A percentile compares a stretch with the other conserved stretches of the same genome.
Conservation (phyloP, 1,140 invertebrate genomes). For the Amyelois transitella region DNA sequence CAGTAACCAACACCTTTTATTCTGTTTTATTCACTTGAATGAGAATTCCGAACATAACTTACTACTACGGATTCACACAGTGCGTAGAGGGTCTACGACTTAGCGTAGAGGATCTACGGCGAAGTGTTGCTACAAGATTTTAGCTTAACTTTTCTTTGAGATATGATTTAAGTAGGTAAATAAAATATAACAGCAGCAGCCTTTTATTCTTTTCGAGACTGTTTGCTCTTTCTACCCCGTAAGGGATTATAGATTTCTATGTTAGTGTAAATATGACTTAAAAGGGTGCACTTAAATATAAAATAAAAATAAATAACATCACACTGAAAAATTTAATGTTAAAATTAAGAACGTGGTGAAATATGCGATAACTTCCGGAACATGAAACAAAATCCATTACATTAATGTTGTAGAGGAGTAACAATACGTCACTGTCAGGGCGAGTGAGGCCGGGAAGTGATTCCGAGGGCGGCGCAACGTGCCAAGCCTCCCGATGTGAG, state of each 20-base stretch:
- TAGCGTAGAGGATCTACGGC: background rate
- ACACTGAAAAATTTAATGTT: constrained; percentile 11
- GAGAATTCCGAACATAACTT: background rate
- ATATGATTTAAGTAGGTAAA: no score
- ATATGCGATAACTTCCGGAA: constrained; percentile 52
- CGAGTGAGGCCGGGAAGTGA: constrained; percentile 52
- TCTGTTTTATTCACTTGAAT: constrained; percentile 7
- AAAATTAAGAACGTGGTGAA: constrained; percentile 32
- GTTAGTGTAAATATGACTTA: no score
- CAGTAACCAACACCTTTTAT: constrained; percentile 13
- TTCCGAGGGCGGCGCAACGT: constrained; percentile 60
- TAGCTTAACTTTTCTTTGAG: no score
- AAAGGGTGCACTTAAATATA: background rate
- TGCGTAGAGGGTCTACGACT: constrained; percentile 1
- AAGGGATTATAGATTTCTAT: no score
- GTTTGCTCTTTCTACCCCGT: no score
- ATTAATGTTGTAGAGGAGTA: constrained; percentile 64
- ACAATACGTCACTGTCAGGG: constrained; percentile 64
- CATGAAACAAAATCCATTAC: constrained; percentile 67
- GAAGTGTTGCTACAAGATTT: no score
- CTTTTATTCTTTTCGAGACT: no score
- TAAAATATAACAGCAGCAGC: no score
- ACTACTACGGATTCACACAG: constrained; percentile 1
- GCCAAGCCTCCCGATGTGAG: constrained; percentile 47
- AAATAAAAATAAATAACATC: background rate